Evolutionary conservation across 37 sponge, comb jelly and placozoan genomes (phyloP).

Genomic region (Ephydatia muelleri): DNA sequence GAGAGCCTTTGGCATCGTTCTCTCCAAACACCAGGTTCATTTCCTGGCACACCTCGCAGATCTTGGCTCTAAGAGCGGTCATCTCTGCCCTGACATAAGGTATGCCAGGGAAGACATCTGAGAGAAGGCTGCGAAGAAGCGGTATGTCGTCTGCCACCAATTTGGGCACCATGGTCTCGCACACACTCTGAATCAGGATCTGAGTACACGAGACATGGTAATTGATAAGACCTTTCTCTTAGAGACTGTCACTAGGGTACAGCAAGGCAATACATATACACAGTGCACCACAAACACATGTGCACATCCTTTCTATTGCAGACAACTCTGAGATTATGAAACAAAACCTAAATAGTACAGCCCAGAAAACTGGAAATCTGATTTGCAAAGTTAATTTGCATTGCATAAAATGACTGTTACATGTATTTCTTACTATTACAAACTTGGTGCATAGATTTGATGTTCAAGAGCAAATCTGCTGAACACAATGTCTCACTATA

Average conservation of each 20-base stretch:
- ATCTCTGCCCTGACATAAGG: constrained; percentile 80
- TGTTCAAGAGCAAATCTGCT: no score
- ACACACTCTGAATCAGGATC: constrained; percentile 97
- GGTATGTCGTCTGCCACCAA: constrained; percentile 99
- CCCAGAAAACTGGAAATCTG: no score
- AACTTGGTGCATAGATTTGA: no score
- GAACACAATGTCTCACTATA: no score
- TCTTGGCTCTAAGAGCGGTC: constrained; percentile 74
- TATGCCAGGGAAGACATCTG: constrained; percentile 98
- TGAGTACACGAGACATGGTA: constrained; percentile 11
- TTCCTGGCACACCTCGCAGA: constrained; percentile 86
- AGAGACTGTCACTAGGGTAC: not conserved
- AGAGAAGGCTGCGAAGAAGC: constrained; percentile 90
- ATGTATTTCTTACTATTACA: no score
- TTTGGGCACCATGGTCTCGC: constrained; percentile 98
- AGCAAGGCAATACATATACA: not conserved
- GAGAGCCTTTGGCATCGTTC: constrained; percentile 61
- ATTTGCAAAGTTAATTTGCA: no score
- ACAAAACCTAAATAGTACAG: no score
- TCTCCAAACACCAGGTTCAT: constrained; percentile 88
- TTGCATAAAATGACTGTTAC: no score
- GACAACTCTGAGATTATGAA: no score
- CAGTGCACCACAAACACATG: no score
- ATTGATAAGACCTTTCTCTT: not conserved
- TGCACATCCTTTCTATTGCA: not conserved